phyloP scores from a whole-genome alignment of 2,888 invertebrate species.

The Trilocha varians region DNA sequence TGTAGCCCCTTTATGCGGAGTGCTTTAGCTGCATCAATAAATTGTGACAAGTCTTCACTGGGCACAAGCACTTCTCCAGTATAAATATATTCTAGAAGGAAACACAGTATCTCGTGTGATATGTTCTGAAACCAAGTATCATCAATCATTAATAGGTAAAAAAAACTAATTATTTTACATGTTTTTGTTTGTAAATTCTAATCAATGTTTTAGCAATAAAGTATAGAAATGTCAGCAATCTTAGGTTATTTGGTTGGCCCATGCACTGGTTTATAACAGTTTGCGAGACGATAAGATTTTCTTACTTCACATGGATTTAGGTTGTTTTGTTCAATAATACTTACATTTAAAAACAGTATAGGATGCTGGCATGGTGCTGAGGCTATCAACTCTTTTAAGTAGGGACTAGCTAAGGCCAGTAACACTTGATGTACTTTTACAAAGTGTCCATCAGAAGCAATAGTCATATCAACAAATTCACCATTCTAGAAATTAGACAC shows the following conservation, averaged over 20 bases:
- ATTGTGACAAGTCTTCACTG: conserved; percentile 34
- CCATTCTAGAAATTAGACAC: conserved; percentile 43
- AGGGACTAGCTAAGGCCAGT: conserved; percentile 60
- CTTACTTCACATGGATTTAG: no score
- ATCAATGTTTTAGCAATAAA: no score
- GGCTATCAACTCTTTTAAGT: conserved; percentile 53
- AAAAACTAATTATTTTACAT: background rate
- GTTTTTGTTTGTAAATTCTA: background rate
- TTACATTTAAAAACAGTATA: conserved; percentile 63
- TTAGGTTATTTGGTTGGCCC: no score
- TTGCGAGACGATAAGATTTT: no score
- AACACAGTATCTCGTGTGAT: conserved; percentile 35
- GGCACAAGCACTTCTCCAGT: conserved; percentile 50
- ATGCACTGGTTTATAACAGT: no score
- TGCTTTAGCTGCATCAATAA: conserved; percentile 42
- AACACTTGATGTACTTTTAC: conserved; percentile 59
- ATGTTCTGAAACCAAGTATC: conserved; percentile 38
- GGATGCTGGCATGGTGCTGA: conserved; percentile 64
- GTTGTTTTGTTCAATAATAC: conserved; percentile 17
- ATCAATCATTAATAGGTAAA: background rate
- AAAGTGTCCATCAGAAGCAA: conserved; percentile 60
- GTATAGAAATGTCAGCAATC: no score
- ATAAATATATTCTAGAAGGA: conserved; percentile 50
- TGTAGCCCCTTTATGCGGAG: conserved; percentile 50
- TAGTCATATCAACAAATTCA: conserved; percentile 64